These are phyloP conservation scores for Hyperoplus lanceolatus DNA, from an alignment of 2,797 vertebrate species.

Conservation along the genomic window DNA sequence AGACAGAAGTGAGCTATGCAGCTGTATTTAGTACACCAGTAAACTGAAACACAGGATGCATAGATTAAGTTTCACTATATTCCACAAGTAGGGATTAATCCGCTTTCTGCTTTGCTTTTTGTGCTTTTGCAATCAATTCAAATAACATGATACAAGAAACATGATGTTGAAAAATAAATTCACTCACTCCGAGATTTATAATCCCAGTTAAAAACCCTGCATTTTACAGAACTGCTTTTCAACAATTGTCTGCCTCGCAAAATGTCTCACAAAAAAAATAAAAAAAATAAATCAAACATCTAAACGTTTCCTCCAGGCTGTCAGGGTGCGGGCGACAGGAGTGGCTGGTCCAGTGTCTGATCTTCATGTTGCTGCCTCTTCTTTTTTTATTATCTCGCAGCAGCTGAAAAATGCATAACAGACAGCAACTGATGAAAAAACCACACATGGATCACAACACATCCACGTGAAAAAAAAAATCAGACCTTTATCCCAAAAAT, in stretches of 20 bases:
- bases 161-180: neutral
- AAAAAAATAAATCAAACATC: slow-evolving; percentile 26
- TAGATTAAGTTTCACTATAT: neutral
- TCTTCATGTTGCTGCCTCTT: slow-evolving; percentile 3
- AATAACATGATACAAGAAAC: slow-evolving; percentile 6
- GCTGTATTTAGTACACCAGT: neutral
- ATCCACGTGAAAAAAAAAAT: neutral
- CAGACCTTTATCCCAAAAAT: neutral
- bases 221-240: slow-evolving; percentile 2
- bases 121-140: neutral
- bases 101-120: neutral
- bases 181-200: slow-evolving; percentile 10
- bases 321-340: slow-evolving; percentile 17
- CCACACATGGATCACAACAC: neutral
- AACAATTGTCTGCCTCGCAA: neutral
- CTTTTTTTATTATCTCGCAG: slow-evolving; percentile 69
- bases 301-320: slow-evolving; percentile 34
- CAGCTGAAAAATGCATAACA: slow-evolving; percentile 70
- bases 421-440: slow-evolving; percentile 2
- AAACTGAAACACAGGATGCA: slow-evolving; percentile 6
- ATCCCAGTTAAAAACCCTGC: slow-evolving; percentile 10
- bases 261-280: neutral
- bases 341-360: slow-evolving; percentile 33
- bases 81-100: neutral
- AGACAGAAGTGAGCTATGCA: neutral